Evolutionary conservation across 2,113 vertebrate genomes (phyloP).

Genomic region (Opisthocomus hoazin): DNA sequence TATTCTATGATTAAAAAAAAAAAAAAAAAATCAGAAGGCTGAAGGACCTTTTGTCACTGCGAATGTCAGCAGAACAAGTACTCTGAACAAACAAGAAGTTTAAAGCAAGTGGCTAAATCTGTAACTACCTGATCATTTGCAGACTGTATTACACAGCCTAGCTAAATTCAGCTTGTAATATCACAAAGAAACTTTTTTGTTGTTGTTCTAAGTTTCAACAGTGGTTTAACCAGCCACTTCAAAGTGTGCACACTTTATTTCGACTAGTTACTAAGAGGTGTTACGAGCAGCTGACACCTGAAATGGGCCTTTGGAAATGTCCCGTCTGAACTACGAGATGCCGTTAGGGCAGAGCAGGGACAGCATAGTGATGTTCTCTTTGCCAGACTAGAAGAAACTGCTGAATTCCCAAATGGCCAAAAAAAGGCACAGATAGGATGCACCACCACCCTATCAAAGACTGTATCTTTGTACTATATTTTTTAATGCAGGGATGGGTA

Average conservation of each 20-base stretch:
- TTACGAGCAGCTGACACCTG: not conserved
- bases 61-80: too few species aligned
- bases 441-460: not conserved
- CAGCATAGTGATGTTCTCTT: not conserved
- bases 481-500: not conserved
- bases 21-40: not conserved
- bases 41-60: too few species aligned
- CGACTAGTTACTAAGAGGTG: not conserved
- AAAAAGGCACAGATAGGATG: not conserved
- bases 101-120: not conserved
- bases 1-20: too few species aligned
- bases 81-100: not conserved
- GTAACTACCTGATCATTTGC: not conserved
- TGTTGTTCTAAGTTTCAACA: not conserved
- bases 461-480: not conserved
- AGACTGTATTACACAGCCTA: not conserved
- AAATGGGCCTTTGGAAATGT: not conserved
- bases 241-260: not conserved
- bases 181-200: not conserved
- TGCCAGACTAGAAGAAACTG: not conserved
- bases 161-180: not conserved
- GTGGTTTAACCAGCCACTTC: not conserved
- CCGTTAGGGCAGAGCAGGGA: not conserved
- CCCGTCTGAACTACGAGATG: not conserved
- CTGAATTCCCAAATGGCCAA: not conserved